phyloP scores from a whole-genome alignment of 2,797 vertebrate species.

The Okamejei kenojei region DNA sequence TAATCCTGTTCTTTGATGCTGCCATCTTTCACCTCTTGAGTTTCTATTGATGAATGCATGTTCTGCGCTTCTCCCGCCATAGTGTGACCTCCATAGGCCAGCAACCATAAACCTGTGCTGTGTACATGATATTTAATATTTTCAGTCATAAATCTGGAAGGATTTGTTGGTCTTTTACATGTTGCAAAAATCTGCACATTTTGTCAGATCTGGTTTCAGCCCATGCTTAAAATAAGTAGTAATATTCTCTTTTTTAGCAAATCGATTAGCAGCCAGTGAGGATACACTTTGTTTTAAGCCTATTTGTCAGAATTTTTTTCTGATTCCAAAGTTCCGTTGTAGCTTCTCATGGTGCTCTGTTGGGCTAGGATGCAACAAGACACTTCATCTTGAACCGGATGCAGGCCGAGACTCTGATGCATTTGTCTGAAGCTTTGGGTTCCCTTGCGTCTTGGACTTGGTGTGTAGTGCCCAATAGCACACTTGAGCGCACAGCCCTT shows the following conservation, averaged over 20 bases:
- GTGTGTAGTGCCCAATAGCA: too few species aligned
- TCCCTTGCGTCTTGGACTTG: too few species aligned
- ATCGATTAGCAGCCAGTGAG: background rate
- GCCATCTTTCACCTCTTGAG: background rate
- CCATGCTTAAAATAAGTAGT: background rate
- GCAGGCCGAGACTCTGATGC: too few species aligned
- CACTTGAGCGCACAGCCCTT: too few species aligned
- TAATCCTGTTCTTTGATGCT: background rate
- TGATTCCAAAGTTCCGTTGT: too few species aligned
- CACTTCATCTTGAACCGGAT: too few species aligned
- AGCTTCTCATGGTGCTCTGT: too few species aligned
- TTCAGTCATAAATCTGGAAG: background rate
- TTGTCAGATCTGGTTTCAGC: background rate
- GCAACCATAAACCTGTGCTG: background rate
- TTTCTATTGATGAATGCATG: background rate
- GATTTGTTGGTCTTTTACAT: background rate
- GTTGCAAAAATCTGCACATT: background rate
- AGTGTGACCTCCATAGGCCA: background rate
- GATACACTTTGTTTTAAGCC: too few species aligned
- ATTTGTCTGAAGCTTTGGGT: too few species aligned
- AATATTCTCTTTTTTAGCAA: background rate
- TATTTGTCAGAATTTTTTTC: too few species aligned
- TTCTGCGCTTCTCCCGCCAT: background rate
- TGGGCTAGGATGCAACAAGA: too few species aligned
- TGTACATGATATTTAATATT: background rate